Base-by-base conservation (phyloP, 2,113 vertebrate species). In the Rhegmatorhina hoffmannsi region DNA sequence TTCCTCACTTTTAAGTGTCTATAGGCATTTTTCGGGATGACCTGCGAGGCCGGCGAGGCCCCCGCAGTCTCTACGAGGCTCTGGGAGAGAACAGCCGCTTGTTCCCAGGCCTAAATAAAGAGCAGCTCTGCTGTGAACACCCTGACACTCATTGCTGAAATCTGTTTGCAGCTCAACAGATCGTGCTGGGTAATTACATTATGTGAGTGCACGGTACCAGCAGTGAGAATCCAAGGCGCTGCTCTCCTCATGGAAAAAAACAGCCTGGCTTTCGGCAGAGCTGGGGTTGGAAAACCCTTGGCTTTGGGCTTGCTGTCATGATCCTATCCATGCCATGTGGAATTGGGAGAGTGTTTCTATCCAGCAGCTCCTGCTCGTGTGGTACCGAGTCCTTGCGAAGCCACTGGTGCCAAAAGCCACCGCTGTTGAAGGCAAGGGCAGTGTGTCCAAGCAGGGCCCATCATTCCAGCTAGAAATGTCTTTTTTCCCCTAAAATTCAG, bases 81-180 rank as follows among this genome's bases (percentile, higher is more conserved):
- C 73, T 0, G 4, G 52, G 60, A 93, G 91, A 92, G 81, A 96
- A 82, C 77, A 97, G 92, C 80, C 49, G 10, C 81, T 96, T 31
- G 77, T 79, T 95, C 95, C 81, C 78, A 72, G 50, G 19, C 91
- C 93, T 92, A 94, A 96, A 92, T 92, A 92, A 87, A 92, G 95
- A 94, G 95, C 92, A 75, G 92, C 83, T 92, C 85, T 79, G 75
- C 85, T 50, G 56, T 1, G 5, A 91, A 3, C 36, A 59, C 91
- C 90, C 94, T 52, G 69, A 72, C 74, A 1, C 89, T 84, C 74
- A 0, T 70, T 29, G 58, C 90, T 82, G 62, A 87, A 68, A 75
- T 68, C 62, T 58, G 46, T 77, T 91, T 91, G 78, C 91, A 87
- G 95, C 92, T 89, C 90, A 19, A 3, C 75, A 81, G 59, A 76